phyloP scores from a whole-genome alignment of 2,113 vertebrate genomes.

The Sinosuthora webbiana region DNA sequence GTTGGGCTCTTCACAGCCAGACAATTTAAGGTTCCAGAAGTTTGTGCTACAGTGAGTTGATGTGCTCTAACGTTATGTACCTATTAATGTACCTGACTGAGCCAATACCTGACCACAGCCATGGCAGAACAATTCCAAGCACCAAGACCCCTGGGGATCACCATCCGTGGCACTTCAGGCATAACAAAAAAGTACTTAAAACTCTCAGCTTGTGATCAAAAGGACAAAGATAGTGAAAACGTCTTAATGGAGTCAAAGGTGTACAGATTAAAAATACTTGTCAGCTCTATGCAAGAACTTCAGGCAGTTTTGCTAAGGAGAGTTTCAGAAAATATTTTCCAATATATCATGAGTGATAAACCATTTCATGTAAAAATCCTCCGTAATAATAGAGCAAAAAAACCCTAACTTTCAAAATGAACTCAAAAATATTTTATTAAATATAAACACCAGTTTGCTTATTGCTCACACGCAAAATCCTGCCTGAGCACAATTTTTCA shows the following conservation, averaged over 20 bases:
- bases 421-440: not conserved
- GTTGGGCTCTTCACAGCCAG: not conserved
- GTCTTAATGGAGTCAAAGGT: not conserved
- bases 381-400: not conserved
- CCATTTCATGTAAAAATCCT: not conserved
- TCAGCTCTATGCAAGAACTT: not conserved
- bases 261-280: not conserved
- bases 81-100: not conserved
- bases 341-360: not conserved
- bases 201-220: not conserved
- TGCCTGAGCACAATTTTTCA: not conserved
- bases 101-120: not conserved
- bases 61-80: not conserved
- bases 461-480: not conserved
- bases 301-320: not conserved
- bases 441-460: not conserved
- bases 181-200: not conserved
- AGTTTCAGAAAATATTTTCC: not conserved
- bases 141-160: not conserved
- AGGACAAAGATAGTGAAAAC: not conserved
- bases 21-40: not conserved
- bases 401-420: not conserved
- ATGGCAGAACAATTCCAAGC: not conserved
- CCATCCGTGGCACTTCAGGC: not conserved
- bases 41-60: not conserved